Evolutionary conservation across 2,888 invertebrate genomes (phyloP).

Genomic region (Pinctada fucata): DNA sequence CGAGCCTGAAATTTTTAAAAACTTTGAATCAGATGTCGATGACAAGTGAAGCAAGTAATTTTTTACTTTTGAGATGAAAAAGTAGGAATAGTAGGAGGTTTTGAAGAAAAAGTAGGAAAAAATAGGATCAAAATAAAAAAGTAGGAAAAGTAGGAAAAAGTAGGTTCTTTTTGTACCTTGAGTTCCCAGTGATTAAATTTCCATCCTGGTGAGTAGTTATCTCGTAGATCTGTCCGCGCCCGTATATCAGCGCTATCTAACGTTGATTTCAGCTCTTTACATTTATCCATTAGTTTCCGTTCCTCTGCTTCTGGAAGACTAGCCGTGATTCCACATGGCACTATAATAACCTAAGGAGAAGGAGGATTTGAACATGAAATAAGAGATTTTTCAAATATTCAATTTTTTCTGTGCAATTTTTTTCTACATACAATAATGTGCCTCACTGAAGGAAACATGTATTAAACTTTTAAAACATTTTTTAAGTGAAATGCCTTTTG

Average conservation of each 20-base stretch:
- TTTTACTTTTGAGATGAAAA: too few species aligned
- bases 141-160: too few species aligned
- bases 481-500: too few species aligned
- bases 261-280: constrained; percentile 83
- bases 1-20: too few species aligned
- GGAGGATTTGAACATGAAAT: not conserved
- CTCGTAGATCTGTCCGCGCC: constrained; percentile 91
- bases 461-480: too few species aligned
- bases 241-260: constrained; percentile 83
- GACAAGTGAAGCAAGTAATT: too few species aligned
- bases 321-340: constrained; percentile 97
- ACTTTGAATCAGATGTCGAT: too few species aligned
- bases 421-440: not conserved
- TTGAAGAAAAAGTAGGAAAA: too few species aligned
- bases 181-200: constrained; percentile 99
- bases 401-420: not conserved
- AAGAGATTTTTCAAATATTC: not conserved
- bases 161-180: constrained; percentile 81
- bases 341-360: constrained; percentile 83
- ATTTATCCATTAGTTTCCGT: constrained; percentile 82
- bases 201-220: constrained; percentile 99
- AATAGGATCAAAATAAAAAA: too few species aligned
- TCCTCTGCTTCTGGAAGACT: constrained; percentile 86
- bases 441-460: too few species aligned
- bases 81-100: too few species aligned